These are phyloP conservation scores for Amphimedon queenslandica DNA, from an alignment of 37 sponge, comb jelly and placozoan species.

Conservation along the genomic window DNA sequence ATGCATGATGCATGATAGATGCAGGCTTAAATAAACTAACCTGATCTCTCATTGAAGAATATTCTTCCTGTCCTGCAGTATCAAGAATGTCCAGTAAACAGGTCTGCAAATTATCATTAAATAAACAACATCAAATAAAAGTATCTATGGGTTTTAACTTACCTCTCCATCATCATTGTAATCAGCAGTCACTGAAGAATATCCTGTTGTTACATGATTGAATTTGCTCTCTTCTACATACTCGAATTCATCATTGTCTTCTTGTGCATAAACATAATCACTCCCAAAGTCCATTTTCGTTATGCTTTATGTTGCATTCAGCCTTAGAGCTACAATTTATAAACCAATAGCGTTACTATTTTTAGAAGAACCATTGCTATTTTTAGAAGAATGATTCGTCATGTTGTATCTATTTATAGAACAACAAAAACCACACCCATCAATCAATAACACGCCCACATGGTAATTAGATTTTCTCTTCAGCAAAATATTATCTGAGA, in stretches of 20 bases:
- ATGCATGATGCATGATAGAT: background rate
- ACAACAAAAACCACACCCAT: too few relatives aligned
- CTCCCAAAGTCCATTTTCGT: conserved; percentile 85
- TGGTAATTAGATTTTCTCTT: too few relatives aligned
- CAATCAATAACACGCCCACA: too few relatives aligned
- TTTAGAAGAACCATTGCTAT: too few relatives aligned
- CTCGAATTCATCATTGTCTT: conserved; percentile 54
- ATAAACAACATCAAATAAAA: background rate
- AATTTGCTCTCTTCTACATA: conserved; percentile 54
- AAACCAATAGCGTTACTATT: too few relatives aligned
- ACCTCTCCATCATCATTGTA: conserved; percentile 81
- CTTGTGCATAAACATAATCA: conserved; percentile 42
- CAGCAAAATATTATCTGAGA: too few relatives aligned
- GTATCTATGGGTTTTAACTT: conserved; percentile 3
- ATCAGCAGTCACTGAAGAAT: conserved; percentile 8
- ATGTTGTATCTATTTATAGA: too few relatives aligned
- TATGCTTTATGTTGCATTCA: too few relatives aligned
- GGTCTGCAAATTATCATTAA: conserved; percentile 35
- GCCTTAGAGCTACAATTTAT: too few relatives aligned
- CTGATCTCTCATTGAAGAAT: conserved; percentile 90
- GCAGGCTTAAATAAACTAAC: conserved; percentile 15
- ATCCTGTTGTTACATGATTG: conserved; percentile 37
- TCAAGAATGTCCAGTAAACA: conserved; percentile 96
- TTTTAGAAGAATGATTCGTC: too few relatives aligned
- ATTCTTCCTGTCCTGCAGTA: conserved; percentile 99